Conservation (phyloP, 2,888 invertebrate genomes). For the Drosophila flavopinicola region DNA sequence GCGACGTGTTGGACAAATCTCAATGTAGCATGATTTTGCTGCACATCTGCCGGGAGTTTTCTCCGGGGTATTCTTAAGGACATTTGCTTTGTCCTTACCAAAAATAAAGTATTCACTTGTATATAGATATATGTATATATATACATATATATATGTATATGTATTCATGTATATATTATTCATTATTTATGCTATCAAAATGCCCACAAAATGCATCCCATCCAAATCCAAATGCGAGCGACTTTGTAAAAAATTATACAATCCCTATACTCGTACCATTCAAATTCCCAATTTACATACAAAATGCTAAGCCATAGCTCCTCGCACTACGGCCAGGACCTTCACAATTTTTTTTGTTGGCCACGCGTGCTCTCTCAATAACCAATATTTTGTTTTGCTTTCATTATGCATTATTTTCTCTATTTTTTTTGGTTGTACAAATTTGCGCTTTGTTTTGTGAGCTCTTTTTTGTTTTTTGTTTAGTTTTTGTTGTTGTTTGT, state of each 20-base stretch:
- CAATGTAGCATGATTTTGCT: conserved; percentile 76
- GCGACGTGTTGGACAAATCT: conserved; percentile 77
- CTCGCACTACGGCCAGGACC: conserved; percentile 33
- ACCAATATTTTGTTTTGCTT: conserved; percentile 33
- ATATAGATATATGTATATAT: conserved; percentile 57
- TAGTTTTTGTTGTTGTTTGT: conserved; percentile 20
- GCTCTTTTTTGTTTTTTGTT: conserved; percentile 16
- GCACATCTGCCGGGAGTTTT: conserved; percentile 34
- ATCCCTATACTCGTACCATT: conserved; percentile 10
- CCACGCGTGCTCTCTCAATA: conserved; percentile 48
- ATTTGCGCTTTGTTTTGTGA: conserved; percentile 37
- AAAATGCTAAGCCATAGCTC: too few relatives aligned
- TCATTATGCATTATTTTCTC: conserved; percentile 8
- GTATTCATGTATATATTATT: conserved; percentile 52
- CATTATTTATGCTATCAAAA: conserved; percentile 59
- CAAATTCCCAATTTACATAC: conserved; percentile 65
- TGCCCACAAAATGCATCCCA: conserved; percentile 36
- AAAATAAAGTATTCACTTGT: conserved; percentile 68
- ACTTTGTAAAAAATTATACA: conserved; percentile 51
- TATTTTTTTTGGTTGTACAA: conserved; percentile 32
- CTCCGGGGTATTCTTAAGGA: conserved; percentile 18
- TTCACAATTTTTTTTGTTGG: conserved; percentile 46
- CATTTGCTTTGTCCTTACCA: conserved; percentile 23
- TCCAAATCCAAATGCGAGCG: conserved; percentile 7
- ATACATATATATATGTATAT: conserved; percentile 53